Evolutionary conservation across 2,888 invertebrate genomes (phyloP).

Genomic region (Pedicia rivosa): DNA sequence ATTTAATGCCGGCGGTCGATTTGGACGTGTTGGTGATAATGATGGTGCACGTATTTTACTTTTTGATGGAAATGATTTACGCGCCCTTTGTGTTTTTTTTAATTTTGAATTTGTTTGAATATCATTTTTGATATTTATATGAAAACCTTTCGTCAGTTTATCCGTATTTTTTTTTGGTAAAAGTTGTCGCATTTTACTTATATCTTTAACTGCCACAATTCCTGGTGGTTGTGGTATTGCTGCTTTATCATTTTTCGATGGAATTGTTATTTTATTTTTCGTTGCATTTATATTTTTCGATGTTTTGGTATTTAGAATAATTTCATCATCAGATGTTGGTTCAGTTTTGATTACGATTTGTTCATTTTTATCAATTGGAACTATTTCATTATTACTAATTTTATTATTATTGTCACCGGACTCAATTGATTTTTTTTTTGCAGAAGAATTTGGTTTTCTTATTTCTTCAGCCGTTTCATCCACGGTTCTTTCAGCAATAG

Average conservation of each 20-base stretch:
- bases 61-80: constrained; percentile 27
- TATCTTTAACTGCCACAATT: constrained; percentile 8
- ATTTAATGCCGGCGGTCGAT: background rate
- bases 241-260: no score
- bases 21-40: background rate
- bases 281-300: no score
- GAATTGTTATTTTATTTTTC: no score
- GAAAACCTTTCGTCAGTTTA: background rate
- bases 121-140: constrained; percentile 2
- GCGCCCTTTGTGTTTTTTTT: constrained; percentile 17
- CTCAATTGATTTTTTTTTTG: background rate
- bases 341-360: constrained; percentile 23
- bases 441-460: background rate
- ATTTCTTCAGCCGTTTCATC: background rate
- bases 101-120: background rate
- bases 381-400: background rate
- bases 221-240: background rate
- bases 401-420: background rate
- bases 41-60: constrained; percentile 4
- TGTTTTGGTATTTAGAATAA: no score
- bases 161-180: background rate
- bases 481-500: background rate
- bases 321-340: constrained; percentile 18
- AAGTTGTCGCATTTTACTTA: constrained; percentile 8
- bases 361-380: background rate